A percentile compares a stretch with the other conserved stretches of the same genome.
phyloP scores from a whole-genome alignment of 2,113 vertebrate species.

The Vulpes ferrilata region DNA sequence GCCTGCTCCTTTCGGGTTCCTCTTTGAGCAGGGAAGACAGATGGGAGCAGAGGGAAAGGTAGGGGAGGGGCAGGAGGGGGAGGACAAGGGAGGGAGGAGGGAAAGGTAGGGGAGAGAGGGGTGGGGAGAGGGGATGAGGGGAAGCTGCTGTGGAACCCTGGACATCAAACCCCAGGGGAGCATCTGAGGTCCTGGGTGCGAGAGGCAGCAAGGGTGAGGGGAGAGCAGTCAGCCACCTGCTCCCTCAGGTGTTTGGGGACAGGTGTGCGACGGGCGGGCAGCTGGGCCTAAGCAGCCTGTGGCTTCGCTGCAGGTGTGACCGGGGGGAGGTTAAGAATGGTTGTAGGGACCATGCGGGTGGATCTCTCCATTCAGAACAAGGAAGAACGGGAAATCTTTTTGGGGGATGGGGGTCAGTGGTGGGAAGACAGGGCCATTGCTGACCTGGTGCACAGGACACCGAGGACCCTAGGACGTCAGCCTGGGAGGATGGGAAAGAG shows the following conservation, averaged over 20 bases:
- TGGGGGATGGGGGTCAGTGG: not conserved
- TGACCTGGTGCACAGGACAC: too few species aligned
- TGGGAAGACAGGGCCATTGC: too few species aligned
- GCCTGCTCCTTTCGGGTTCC: not conserved
- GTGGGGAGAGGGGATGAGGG: not conserved
- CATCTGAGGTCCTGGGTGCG: not conserved
- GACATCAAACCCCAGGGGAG: not conserved
- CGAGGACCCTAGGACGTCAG: not conserved
- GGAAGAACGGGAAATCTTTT: too few species aligned
- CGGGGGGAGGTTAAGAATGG: not conserved
- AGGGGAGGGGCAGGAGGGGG: rapidly evolving
- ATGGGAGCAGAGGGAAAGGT: not conserved
- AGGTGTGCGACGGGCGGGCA: too few species aligned
- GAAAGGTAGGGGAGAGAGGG: rapidly evolving
- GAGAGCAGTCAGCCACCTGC: not conserved
- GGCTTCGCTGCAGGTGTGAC: rapidly evolving
- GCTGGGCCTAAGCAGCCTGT: too few species aligned
- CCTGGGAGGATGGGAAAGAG: not conserved
- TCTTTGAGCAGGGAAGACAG: not conserved
- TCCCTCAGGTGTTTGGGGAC: too few species aligned
- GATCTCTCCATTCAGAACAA: not conserved
- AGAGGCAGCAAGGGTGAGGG: too few species aligned
- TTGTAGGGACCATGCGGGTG: not conserved
- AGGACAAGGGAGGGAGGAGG: too few species aligned
- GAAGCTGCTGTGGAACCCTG: not conserved